Conservation (phyloP, 2,797 vertebrate genomes). For the Eurystomus glaucurus region DNA sequence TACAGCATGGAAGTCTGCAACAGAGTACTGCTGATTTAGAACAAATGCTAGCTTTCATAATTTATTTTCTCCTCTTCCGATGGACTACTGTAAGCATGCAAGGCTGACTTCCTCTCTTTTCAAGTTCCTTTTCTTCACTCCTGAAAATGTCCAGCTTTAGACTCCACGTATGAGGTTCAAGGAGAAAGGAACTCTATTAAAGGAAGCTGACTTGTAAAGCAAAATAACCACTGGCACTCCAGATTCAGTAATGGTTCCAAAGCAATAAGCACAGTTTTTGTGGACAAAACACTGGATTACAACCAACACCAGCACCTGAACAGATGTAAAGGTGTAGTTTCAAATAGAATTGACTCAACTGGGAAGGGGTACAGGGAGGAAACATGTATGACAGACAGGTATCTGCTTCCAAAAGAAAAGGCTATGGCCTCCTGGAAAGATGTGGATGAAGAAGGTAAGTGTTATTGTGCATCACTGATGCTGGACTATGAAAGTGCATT, state of each 20-base stretch:
- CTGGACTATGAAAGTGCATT: not conserved
- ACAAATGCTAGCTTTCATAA: fast-evolving
- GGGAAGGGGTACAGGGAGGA: not conserved
- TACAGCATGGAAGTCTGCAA: not conserved
- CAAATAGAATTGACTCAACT: not conserved
- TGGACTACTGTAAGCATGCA: not conserved
- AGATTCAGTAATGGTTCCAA: not conserved
- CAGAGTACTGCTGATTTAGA: not conserved
- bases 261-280: not conserved
- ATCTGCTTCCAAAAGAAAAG: not conserved
- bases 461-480: not conserved
- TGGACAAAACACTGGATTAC: not conserved
- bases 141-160: not conserved
- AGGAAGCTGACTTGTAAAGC: not conserved
- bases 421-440: not conserved
- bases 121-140: not conserved
- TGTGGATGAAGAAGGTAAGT: not conserved
- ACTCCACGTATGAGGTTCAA: fast-evolving
- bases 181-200: not conserved
- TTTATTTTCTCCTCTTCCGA: not conserved
- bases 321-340: not conserved
- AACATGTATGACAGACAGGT: not conserved
- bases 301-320: not conserved
- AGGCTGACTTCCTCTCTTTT: not conserved
- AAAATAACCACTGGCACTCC: not conserved